These are phyloP conservation scores for Habropoda laboriosa DNA, from an alignment of 1,140 invertebrate genomes.

Conservation along the genomic window DNA sequence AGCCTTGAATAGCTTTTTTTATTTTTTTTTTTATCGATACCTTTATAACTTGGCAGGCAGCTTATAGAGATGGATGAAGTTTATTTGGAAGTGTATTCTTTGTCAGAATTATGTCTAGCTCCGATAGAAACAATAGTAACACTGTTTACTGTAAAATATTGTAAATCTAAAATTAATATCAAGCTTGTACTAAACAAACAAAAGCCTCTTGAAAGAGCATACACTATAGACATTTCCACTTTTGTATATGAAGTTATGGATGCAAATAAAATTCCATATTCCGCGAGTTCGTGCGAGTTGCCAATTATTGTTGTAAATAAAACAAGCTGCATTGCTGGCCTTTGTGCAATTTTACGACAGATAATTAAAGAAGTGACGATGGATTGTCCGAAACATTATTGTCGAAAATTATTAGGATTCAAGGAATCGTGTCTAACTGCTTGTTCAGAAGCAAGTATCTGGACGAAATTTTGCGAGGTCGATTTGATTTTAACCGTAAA, in stretches of 20 bases:
- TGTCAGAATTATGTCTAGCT: constrained; percentile 65
- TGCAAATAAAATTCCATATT: constrained; percentile 69
- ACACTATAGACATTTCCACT: constrained; percentile 65
- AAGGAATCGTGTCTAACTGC: constrained; percentile 89
- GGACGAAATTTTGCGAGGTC: constrained; percentile 96
- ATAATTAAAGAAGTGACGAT: constrained; percentile 81
- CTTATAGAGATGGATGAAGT: constrained; percentile 69
- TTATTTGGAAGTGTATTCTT: constrained; percentile 75
- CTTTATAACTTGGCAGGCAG: constrained; percentile 10
- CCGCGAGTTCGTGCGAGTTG: constrained; percentile 81
- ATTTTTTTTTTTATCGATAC: not conserved
- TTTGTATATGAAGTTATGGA: constrained; percentile 68
- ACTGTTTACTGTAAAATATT: constrained; percentile 78
- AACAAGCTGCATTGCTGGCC: constrained; percentile 86
- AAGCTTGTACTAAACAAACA: constrained; percentile 61
- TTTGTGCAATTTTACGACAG: constrained; percentile 87
- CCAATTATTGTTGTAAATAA: constrained; percentile 83
- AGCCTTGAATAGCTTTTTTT: constrained; percentile 29
- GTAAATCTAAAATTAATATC: constrained; percentile 70
- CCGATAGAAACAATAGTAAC: constrained; percentile 79
- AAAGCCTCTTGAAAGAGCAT: constrained; percentile 59
- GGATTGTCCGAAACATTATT: constrained; percentile 70
- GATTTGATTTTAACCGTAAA: constrained; percentile 86
- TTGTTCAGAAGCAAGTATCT: constrained; percentile 92
- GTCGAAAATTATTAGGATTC: constrained; percentile 87